Evolutionary conservation across 1,140 invertebrate genomes (phyloP), one percentile per base, ranked within the genome.

Genomic region (Thaumetopoea pityocampa): DNA sequence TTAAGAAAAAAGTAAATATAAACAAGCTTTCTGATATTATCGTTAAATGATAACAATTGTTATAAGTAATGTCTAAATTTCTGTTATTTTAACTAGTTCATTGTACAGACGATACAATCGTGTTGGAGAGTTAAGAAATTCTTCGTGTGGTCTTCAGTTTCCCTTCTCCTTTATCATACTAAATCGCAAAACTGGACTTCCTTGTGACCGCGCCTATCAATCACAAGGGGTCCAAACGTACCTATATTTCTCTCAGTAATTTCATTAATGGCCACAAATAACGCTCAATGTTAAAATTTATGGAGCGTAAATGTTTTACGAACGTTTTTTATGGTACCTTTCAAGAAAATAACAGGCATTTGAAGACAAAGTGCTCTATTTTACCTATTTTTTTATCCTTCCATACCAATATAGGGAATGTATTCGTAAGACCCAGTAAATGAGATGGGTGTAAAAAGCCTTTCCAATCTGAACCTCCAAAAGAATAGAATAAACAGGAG

Each of bases 381-480:
- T 53, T 51, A 45, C 27, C 47, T 61, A 60, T 50, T 67, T 33
- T 51, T 41, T 59, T 50, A 42, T 53, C 34, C 49, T 54, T 61
- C n/a, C n/a, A n/a, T n/a, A n/a, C n/a, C 64, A 66, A 68, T 67
- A 67, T 51, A 52, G 33, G 12, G 63, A 62, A 69, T 61, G 63
- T 72, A 68, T 74, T 65, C 58, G 58, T 51, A 56, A 63, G 65
- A 49, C 60, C 61, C 59, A 50, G 57, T 53, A 68, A 80, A 74
- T 65, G 60, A 57, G 51, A 58, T 55, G 62, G 56, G 53, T 59
- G 60, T 62, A 58, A 67, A 71, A 77, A 63, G 64, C 64, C 64
- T 77, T 73, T 78, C 69, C 73, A 81, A 81, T 78, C 73, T 71
- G 67, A 60, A 58, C 65, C 65, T 63, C 58, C 61, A 62, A 63